phyloP scores from a whole-genome alignment of 2,113 vertebrate genomes.

The Hydropotes inermis region DNA sequence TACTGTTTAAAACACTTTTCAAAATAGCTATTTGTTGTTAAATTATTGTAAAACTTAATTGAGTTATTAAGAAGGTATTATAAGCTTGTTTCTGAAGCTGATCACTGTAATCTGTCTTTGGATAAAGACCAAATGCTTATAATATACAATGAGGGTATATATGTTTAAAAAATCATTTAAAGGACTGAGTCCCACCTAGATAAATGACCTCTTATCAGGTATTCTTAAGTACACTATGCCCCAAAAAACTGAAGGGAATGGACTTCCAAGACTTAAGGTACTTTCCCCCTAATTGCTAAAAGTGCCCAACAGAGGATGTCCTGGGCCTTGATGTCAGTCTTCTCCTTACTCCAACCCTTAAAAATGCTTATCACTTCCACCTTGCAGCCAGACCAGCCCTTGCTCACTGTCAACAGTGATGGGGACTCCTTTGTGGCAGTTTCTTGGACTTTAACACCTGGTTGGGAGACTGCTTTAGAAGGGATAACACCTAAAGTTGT shows the following conservation, averaged over 20 bases:
- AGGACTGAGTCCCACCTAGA: neutral
- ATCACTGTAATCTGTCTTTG: neutral
- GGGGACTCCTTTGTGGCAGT: neutral
- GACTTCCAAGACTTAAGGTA: neutral
- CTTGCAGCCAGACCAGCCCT: neutral
- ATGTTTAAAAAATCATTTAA: neutral
- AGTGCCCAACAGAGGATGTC: neutral
- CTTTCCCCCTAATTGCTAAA: neutral
- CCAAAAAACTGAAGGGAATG: neutral
- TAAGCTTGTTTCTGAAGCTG: neutral
- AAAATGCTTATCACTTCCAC: neutral
- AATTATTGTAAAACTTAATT: neutral
- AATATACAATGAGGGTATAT: neutral
- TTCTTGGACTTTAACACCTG: neutral
- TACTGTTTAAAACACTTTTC: neutral
- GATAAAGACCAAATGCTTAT: neutral
- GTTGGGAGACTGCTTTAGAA: neutral
- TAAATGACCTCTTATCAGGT: neutral
- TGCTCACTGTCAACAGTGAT: neutral
- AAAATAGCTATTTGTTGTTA: neutral
- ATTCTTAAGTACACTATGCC: neutral
- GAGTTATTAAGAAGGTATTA: neutral
- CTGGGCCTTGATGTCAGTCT: neutral
- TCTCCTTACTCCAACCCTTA: neutral
- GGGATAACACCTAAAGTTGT: neutral